Evolutionary conservation across 2,113 vertebrate genomes (phyloP).

Genomic region (Eretmochelys imbricata): DNA sequence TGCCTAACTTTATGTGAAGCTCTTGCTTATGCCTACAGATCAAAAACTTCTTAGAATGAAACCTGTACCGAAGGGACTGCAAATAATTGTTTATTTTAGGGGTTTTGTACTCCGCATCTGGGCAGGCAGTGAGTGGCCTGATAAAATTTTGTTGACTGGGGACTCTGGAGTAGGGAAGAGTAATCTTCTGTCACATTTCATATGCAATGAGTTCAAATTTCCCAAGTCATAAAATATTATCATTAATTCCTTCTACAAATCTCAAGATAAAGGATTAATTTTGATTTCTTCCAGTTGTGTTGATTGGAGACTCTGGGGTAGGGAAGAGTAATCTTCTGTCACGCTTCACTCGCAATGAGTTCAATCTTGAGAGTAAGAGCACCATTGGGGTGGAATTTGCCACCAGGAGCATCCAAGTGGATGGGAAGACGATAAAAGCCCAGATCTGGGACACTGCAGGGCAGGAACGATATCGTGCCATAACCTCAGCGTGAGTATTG

Average conservation of each 20-base stretch:
- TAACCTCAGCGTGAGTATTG: constrained; percentile 93
- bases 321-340: constrained; percentile 98
- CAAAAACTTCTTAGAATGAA: background rate
- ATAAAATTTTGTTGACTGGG: constrained; percentile 80
- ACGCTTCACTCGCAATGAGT: constrained; percentile 97
- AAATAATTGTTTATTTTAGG: background rate
- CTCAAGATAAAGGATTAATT: background rate
- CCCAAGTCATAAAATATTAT: background rate
- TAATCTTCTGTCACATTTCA: constrained; percentile 90
- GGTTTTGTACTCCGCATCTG: background rate
- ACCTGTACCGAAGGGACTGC: background rate
- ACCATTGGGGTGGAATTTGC: constrained; percentile 98
- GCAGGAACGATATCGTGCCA: constrained; percentile 96
- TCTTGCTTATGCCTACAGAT: background rate
- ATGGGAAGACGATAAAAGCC: constrained; percentile 96
- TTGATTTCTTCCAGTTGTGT: constrained; percentile 83
- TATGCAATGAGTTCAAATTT: constrained; percentile 88
- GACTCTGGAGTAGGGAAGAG: constrained; percentile 92
- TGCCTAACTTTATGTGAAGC: background rate
- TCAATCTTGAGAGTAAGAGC: constrained; percentile 98
- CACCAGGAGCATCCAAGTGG: constrained; percentile 97
- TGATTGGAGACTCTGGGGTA: constrained; percentile 97
- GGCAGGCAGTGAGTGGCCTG: background rate
- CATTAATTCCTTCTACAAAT: accelerated
- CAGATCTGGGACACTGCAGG: constrained; percentile 98